These are phyloP conservation scores for Plebejus argus DNA, from an alignment of 2,888 invertebrate species.

Conservation along the genomic window DNA sequence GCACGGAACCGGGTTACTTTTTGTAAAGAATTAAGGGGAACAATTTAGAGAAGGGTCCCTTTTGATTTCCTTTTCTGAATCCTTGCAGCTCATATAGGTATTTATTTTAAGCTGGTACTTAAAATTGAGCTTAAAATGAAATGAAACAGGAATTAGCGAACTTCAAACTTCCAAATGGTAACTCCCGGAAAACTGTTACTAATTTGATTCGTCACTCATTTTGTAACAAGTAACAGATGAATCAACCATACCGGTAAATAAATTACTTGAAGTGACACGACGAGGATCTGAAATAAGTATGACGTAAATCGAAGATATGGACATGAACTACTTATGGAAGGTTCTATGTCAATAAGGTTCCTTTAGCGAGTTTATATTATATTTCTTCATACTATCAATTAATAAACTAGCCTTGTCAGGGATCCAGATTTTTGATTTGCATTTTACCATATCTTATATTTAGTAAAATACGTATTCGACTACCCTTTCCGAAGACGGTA, in stretches of 20 bases:
- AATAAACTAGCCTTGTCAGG: background rate
- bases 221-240: conserved; percentile 49
- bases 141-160: background rate
- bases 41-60: background rate
- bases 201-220: conserved; percentile 51
- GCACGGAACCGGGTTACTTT: conserved; percentile 33
- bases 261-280: conserved; percentile 17
- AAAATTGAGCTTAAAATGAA: background rate
- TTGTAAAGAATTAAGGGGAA: background rate
- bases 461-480: background rate
- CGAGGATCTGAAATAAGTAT: conserved; percentile 14
- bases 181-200: conserved; percentile 4
- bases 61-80: background rate
- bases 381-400: background rate
- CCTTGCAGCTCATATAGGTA: background rate
- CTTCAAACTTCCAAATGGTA: background rate
- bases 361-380: background rate
- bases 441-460: background rate
- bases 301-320: conserved; percentile 30
- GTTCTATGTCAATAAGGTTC: background rate
- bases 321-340: background rate
- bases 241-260: conserved; percentile 45
- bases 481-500: background rate
- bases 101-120: background rate
- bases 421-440: background rate